Percentiles rank a stretch among this genome's conserved stretches.
These are phyloP conservation scores for Melitaea athalia DNA, from an alignment of 2,888 invertebrate genomes.

Conservation along the genomic window DNA sequence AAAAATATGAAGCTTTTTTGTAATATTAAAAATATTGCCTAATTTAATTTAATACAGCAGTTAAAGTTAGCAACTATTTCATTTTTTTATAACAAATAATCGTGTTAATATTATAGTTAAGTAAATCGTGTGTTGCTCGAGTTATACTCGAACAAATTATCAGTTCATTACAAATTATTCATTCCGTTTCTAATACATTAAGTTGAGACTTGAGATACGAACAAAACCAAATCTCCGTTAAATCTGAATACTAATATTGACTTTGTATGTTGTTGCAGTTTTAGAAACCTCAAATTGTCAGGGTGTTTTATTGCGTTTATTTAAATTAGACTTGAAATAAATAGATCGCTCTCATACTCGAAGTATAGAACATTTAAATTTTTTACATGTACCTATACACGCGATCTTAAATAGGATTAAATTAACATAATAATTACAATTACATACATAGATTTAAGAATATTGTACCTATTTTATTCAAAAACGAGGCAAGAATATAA, in stretches of 20 bases:
- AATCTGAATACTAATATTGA: slow-evolving; percentile 44
- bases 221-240: slow-evolving; percentile 44
- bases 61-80: not conserved
- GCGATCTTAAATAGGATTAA: no score
- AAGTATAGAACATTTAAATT: no score
- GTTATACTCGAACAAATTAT: slow-evolving; percentile 9
- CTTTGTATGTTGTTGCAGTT: slow-evolving; percentile 41
- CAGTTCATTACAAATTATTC: slow-evolving; percentile 17
- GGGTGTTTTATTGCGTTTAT: slow-evolving; percentile 26
- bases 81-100: not conserved
- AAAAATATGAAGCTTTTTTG: not conserved
- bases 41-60: not conserved
- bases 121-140: not conserved
- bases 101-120: not conserved
- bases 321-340: slow-evolving; percentile 15
- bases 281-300: slow-evolving; percentile 36
- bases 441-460: no score
- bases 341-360: not conserved
- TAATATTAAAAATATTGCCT: not conserved
- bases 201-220: slow-evolving; percentile 41
- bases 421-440: no score
- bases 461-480: no score
- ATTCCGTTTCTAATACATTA: slow-evolving; percentile 36
- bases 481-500: no score
- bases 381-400: no score